Conservation (phyloP, 2,113 vertebrate species). For the Gasterosteus aculeatus region DNA sequence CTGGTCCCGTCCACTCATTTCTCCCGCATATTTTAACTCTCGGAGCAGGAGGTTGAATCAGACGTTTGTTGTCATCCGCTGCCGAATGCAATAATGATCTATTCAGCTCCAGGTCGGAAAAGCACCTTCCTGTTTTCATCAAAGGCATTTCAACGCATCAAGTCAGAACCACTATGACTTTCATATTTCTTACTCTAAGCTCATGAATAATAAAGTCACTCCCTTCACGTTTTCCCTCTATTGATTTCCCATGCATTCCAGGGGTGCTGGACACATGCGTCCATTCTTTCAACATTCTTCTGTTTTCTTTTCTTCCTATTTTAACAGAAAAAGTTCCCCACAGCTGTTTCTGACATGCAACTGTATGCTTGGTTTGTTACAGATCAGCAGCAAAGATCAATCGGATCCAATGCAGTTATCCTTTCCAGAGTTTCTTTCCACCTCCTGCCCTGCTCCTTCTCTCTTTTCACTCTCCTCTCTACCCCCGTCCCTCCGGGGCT, state of each 20-base stretch:
- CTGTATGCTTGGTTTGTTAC: conserved; percentile 55
- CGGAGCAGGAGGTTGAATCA: conserved; percentile 51
- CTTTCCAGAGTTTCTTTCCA: conserved; percentile 65
- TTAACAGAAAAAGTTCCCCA: conserved; percentile 11
- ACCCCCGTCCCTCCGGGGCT: conserved; percentile 24
- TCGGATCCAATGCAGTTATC: conserved; percentile 60
- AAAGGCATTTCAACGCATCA: conserved; percentile 57
- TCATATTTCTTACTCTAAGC: conserved; percentile 58
- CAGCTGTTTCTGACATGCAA: conserved; percentile 51
- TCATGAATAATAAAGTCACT: conserved; percentile 45
- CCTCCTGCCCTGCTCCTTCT: conserved; percentile 46
- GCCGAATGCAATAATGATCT: conserved; percentile 60
- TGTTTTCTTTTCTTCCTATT: conserved; percentile 19
- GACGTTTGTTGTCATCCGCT: conserved; percentile 47
- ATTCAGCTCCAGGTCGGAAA: conserved; percentile 58
- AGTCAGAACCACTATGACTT: conserved; percentile 54
- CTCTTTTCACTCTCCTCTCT: conserved; percentile 41
- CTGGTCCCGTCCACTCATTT: conserved; percentile 17
- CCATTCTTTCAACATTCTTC: conserved; percentile 48
- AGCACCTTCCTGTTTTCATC: conserved; percentile 60
- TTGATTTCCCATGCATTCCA: conserved; percentile 67
- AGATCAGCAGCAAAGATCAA: conserved; percentile 55
- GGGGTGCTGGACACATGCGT: conserved; percentile 45
- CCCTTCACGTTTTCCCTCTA: conserved; percentile 44
- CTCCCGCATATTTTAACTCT: conserved; percentile 31